A percentile compares a stretch with the other conserved stretches of the same genome.
Evolutionary conservation across 2,888 invertebrate species (phyloP).

Genomic region (Dysmachus trigonus): DNA sequence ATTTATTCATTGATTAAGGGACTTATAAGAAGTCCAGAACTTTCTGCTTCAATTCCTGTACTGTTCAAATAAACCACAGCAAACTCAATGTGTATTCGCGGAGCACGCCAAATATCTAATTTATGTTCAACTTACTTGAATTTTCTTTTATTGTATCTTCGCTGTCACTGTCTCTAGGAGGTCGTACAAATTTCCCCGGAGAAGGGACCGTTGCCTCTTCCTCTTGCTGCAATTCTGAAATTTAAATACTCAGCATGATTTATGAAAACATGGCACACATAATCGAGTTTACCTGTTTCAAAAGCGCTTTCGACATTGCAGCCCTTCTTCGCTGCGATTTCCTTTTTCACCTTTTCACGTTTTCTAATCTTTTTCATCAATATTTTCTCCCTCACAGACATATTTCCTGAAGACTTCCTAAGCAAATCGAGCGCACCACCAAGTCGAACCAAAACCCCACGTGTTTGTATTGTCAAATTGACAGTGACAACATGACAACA

Average conservation of each 20-base stretch:
- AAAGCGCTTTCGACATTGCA: constrained; percentile 54
- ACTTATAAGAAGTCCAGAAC: no score
- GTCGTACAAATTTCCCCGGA: background rate
- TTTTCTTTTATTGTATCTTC: background rate
- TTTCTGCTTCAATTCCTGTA: no score
- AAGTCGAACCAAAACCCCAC: background rate
- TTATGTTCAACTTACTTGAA: background rate
- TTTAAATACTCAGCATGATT: background rate
- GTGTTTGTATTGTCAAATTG: constrained; percentile 2
- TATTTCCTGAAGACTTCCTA: constrained; percentile 48
- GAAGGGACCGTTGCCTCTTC: background rate
- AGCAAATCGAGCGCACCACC: background rate
- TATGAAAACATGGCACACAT: background rate
- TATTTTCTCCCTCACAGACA: constrained; percentile 70
- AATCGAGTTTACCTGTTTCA: background rate
- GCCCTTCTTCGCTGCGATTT: constrained; percentile 71
- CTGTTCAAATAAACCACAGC: background rate
- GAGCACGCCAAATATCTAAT: background rate
- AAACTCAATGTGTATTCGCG: background rate
- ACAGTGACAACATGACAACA: background rate
- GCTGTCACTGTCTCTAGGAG: background rate
- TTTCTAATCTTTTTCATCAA: constrained; percentile 81
- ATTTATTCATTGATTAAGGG: no score
- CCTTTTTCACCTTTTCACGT: constrained; percentile 76
- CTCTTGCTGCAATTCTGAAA: background rate